Evolutionary conservation across 2,113 vertebrate species (phyloP), one percentile per base, ranked within the genome.

Genomic region (Odobenus rosmarus): DNA sequence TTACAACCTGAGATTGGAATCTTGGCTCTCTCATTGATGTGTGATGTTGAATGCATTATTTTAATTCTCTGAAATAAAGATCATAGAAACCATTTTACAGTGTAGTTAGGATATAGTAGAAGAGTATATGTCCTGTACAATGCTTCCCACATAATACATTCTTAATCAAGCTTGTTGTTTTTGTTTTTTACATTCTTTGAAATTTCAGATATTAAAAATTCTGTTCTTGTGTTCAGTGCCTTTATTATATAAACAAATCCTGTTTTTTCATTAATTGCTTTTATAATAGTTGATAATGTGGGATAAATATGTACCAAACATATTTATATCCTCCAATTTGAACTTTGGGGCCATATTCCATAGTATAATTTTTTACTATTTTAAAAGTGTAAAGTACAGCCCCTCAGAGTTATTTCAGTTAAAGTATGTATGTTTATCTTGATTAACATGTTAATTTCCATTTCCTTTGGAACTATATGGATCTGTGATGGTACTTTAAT

Each of bases 1-100:
- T 61, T 71, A 39, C 33, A 92, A 79, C 23, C 49, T 88, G 72
- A 85, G 19, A 31, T 80, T 85, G 55, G 90, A 23, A 51, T 95
- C 46, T 33, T 80, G 31, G 36, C 46, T 64, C 5, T 84, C 19
- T 94, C 33, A 80, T 28, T 94, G 39, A 72, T 92, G 15, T 80
- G 23, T 92, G 36, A 67, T 89, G 55, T 85, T 95, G 84, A 92
- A 69, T 76, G 39, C 55, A 59, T 85, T 94, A 85, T 92, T 93
- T 96, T 76, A 76, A 36, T 95, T 90, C 67, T 86, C 72, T 89
- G 31, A 79, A 76, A 28, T 83, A 67, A 94, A 97, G 49, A 26
- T 69, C n/a, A 67, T 59, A 59, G 80, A 59, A 89, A n/a, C 31
- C 59, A 59, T 90, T 87, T 69, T 83, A 28, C 14, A 91, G 1